A percentile compares a stretch with the other conserved stretches of the same genome.
Conservation (phyloP, 2,113 vertebrate species). For the Pipa parva region DNA sequence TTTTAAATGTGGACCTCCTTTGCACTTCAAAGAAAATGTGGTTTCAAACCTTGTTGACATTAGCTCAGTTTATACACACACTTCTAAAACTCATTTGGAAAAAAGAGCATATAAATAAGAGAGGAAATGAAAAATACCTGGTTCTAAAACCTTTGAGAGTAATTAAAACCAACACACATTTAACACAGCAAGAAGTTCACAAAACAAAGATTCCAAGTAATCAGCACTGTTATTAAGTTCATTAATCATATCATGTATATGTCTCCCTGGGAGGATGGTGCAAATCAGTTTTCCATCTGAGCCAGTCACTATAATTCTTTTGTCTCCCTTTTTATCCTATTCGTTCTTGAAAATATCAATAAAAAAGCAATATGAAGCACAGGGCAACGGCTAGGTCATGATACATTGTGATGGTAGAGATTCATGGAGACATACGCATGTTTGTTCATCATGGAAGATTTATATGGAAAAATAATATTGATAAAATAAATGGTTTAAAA, state of each 20-base stretch:
- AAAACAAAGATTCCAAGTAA: neutral
- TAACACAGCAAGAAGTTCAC: neutral
- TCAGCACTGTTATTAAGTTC: conserved; percentile 12
- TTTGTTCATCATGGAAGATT: conserved; percentile 29
- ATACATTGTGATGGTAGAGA: neutral
- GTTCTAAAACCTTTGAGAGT: conserved; percentile 1
- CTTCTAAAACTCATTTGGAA: neutral
- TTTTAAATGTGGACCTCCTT: neutral
- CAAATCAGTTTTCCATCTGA: neutral
- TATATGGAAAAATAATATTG: conserved; percentile 8
- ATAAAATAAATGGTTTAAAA: too few relatives aligned
- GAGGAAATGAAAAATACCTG: neutral
- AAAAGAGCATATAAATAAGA: neutral
- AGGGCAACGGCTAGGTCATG: too few relatives aligned
- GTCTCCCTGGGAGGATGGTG: neutral
- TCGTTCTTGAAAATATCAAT: too few relatives aligned
- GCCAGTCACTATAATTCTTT: too few relatives aligned
- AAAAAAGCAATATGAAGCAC: too few relatives aligned
- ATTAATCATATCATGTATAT: conserved; percentile 17
- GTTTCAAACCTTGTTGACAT: neutral
- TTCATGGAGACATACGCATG: conserved; percentile 15
- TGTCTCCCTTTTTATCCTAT: too few relatives aligned
- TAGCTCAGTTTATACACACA: neutral
- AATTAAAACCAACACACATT: conserved; percentile 2
- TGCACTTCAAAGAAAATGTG: neutral